These are phyloP conservation scores for Kryptolebias marmoratus DNA, from an alignment of 2,113 vertebrate genomes.

Conservation along the genomic window DNA sequence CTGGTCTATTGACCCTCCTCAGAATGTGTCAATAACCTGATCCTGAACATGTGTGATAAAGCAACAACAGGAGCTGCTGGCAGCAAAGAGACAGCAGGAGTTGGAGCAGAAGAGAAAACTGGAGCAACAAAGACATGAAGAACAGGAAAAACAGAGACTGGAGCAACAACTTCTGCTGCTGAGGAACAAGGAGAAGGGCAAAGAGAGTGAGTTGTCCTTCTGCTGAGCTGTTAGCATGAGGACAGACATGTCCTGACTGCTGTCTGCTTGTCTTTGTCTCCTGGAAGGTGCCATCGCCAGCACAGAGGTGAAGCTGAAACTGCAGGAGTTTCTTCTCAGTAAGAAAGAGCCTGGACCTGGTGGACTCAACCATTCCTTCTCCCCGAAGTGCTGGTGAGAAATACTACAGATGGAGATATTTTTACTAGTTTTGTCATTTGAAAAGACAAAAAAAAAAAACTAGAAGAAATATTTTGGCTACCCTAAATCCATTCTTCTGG, in stretches of 20 bases:
- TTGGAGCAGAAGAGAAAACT: constrained; percentile 74
- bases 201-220: constrained; percentile 66
- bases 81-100: constrained; percentile 75
- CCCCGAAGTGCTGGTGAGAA: constrained; percentile 91
- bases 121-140: constrained; percentile 73
- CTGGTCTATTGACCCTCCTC: background rate
- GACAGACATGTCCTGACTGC: constrained; percentile 11
- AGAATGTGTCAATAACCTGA: background rate
- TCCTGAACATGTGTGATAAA: constrained; percentile 42
- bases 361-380: constrained; percentile 93
- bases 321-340: constrained; percentile 94
- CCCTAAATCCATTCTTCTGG: no score
- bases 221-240: background rate
- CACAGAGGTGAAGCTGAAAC: constrained; percentile 94
- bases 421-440: no score
- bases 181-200: constrained; percentile 77
- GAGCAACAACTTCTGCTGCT: constrained; percentile 75
- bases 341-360: constrained; percentile 89
- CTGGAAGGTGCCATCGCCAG: constrained; percentile 93
- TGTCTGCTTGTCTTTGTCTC: constrained; percentile 5
- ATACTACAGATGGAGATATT: no score
- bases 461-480: no score
- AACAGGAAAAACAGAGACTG: constrained; percentile 74
- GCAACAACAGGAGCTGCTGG: constrained; percentile 79
- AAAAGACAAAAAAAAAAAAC: no score